Evolutionary conservation across 2,888 invertebrate genomes (phyloP).

Genomic region (Polymixis flavicincta): DNA sequence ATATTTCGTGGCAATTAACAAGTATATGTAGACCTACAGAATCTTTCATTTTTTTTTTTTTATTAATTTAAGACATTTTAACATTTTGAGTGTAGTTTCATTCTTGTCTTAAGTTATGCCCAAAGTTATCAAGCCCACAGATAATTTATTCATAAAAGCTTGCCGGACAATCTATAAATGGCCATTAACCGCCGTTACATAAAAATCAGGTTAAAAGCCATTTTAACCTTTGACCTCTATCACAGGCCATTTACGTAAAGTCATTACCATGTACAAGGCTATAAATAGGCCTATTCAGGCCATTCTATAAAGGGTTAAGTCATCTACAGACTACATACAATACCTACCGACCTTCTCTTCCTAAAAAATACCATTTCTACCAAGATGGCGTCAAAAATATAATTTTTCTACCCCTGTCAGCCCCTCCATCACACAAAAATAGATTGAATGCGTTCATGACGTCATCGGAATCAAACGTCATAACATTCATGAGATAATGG

Average conservation of each 20-base stretch:
- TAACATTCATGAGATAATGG: constrained; percentile 72
- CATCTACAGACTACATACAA: not conserved
- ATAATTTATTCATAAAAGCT: constrained; percentile 25
- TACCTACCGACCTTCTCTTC: constrained; percentile 1
- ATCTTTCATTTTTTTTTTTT: no score
- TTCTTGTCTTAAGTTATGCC: not conserved
- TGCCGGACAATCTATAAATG: not conserved
- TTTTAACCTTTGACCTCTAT: constrained; percentile 30
- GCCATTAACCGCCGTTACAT: constrained; percentile 14
- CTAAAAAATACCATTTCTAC: constrained; percentile 31
- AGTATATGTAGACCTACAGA: no score
- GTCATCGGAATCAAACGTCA: constrained; percentile 65
- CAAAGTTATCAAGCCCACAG: not conserved
- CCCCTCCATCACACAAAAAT: constrained; percentile 56
- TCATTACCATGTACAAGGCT: constrained; percentile 14
- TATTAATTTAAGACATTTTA: not conserved
- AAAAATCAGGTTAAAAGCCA: constrained; percentile 40
- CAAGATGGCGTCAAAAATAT: constrained; percentile 21
- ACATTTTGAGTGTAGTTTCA: not conserved
- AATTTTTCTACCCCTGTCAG: constrained; percentile 55
- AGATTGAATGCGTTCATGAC: constrained; percentile 66
- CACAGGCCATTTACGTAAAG: constrained; percentile 1
- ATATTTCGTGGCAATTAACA: no score
- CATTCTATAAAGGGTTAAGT: not conserved
- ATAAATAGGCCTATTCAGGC: not conserved